phyloP scores from a whole-genome alignment of 2,888 invertebrate genomes.

The Desoria tigrina region DNA sequence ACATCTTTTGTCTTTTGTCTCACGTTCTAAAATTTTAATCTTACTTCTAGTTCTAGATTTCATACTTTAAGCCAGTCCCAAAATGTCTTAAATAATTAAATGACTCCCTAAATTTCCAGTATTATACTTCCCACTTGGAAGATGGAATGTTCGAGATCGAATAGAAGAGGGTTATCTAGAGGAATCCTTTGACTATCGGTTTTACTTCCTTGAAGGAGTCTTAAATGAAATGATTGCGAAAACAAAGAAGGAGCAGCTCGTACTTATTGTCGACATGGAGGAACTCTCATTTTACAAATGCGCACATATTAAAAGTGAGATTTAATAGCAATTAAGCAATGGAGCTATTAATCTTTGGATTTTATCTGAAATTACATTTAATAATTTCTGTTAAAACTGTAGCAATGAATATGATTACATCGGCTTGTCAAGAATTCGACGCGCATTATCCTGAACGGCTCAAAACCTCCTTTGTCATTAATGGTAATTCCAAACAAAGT shows the following conservation, averaged over 20 bases:
- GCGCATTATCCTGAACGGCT: conserved; percentile 5
- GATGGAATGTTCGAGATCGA: conserved; percentile 14
- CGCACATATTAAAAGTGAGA: conserved; percentile 3
- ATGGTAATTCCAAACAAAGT: too few relatives aligned
- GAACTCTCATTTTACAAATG: conserved; percentile 8
- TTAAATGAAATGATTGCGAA: not conserved
- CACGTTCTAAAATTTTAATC: too few relatives aligned
- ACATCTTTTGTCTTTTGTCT: too few relatives aligned
- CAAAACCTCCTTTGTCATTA: not conserved
- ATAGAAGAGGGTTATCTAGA: conserved; percentile 5
- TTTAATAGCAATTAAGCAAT: not conserved
- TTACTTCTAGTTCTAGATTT: too few relatives aligned
- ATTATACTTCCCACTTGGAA: conserved; percentile 6
- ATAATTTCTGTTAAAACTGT: not conserved
- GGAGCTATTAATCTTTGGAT: not conserved
- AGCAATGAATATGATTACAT: conserved; percentile 4
- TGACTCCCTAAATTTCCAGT: conserved; percentile 2
- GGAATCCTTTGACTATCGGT: not conserved
- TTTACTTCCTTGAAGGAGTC: conserved; percentile 6
- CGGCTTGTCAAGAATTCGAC: conserved; percentile 4
- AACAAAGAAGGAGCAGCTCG: not conserved
- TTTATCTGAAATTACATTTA: not conserved
- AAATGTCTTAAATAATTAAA: not conserved
- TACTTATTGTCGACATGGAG: conserved; percentile 4
- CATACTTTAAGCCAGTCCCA: too few relatives aligned